Evolutionary conservation across 2,113 vertebrate genomes (phyloP), one percentile per base, ranked within the genome.

Genomic region (Antechinus flavipes): DNA sequence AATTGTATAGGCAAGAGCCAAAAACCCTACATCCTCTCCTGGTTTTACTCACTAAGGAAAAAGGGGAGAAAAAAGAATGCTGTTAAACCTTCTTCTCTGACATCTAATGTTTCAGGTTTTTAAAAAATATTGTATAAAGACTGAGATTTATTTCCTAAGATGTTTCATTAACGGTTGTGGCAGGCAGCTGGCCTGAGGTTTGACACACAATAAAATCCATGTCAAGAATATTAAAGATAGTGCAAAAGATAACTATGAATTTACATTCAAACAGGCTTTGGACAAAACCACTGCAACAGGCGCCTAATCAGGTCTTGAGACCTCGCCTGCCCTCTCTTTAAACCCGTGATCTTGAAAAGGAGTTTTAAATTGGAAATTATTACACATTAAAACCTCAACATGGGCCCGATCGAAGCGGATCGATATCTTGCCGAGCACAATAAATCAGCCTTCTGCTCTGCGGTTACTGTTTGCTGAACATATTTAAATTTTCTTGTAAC

Each of bases 401-500:
- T 98, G 97, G 99, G 98, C 98, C 98, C 55, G 99, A 99, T 99
- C 99, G 99, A 99, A 99, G 98, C 97, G 99, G 99, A 99, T 99
- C 99, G 99, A 99, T 99, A 99, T 98, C 99, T 99, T 99, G 99
- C 99, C 99, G 98, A 97, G 99, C 98, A 99, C 99, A 99, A 99
- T 99, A 99, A 99, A 99, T 99, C 99, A 99, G 99, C 99, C 96
- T 99, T 99, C 99, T 99, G 98, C 98, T 99, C 99, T 99, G 98
- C 98, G 99, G 99, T 99, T 99, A 98, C 98, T 99, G 99, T 99
- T 99, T 99, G 99, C 99, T 99, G 99, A 99, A 99, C 99, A 99
- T 99, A 99, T 99, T 99, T 99, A 99, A 99, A 99, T 99, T 99
- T 99, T 99, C 99, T 99, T 99, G 99, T 99, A 99, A 99, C 99